phyloP scores from a whole-genome alignment of 2,797 vertebrate species.

The Anabacerthia variegaticeps region DNA sequence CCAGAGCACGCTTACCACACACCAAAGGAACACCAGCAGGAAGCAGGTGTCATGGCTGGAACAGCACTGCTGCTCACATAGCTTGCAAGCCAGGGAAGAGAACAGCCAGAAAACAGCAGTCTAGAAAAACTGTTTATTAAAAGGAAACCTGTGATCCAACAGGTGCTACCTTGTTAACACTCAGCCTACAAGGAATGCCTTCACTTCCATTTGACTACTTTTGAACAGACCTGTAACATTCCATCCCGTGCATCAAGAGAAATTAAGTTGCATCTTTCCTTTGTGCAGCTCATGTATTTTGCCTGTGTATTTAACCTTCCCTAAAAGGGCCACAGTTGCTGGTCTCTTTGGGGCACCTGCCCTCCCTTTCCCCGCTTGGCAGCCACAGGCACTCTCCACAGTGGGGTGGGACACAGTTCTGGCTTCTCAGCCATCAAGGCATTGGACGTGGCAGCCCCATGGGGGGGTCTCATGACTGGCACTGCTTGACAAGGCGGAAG shows the following conservation, averaged over 20 bases:
- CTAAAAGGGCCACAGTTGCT: background rate
- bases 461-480: background rate
- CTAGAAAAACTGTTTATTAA: background rate
- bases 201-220: background rate
- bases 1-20: background rate
- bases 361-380: background rate
- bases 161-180: background rate
- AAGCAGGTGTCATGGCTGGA: background rate
- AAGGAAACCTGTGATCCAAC: background rate
- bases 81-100: background rate
- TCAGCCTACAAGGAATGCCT: background rate
- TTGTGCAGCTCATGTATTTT: background rate
- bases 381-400: background rate
- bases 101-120: background rate
- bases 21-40: background rate
- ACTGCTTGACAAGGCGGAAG: constrained; percentile 87
- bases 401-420: background rate
- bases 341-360: background rate
- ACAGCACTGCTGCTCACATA: background rate
- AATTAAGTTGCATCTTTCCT: background rate
- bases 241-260: background rate
- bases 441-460: accelerated
- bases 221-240: background rate
- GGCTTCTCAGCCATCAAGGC: background rate
- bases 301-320: background rate